Base-by-base conservation (phyloP, 2,888 invertebrate species). In the Oscheius sp. region DNA sequence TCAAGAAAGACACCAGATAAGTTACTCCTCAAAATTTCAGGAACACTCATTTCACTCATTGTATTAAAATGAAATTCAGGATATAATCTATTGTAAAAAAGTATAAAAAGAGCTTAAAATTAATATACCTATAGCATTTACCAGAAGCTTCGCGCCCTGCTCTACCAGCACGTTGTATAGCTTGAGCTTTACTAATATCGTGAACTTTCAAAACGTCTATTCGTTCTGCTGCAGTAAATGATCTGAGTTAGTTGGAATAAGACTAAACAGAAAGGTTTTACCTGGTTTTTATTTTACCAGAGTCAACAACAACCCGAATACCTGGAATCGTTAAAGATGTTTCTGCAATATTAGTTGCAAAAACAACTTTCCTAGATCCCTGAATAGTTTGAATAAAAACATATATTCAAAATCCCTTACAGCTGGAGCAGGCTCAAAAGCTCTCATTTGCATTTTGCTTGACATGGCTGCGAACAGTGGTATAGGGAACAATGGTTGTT, bases 341-440 rank as follows among this genome's bases (percentile, higher is more conserved):
- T 87, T 98, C 97, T 0, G 97, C 96, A 64, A 98, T 93, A 86
- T 98, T 97, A 0, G 96, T 97, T 0, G 96, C 93, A 9, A 97
- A 89, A 0, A 98, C 91, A 33, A 96, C 91, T 88, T 96, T 96
- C 33, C 74, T 67, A 12, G 65, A 49, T 9, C 74, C 77, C 67
- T 63, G 54, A 36, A 59, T 33, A 24, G 6, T 9, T 8, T 14
- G 22, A 2, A 22, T 5, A 24, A n/a, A n/a, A n/a, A n/a, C n/a
- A n/a, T n/a, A n/a, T n/a, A n/a, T n/a, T 5, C n/a, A 45, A 1
- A 26, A 22, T 22, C 2, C 38, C n/a, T 14, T 57, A 68, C 68
- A 28, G 26, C 45, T 0, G 69, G 69, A 28, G 69, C 69, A 90
- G 45, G 88, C 85, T 2, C 92, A 86, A 95, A 95, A 0, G 93